Conservation (phyloP, 2,113 vertebrate genomes). For the Isichthys henryi region DNA sequence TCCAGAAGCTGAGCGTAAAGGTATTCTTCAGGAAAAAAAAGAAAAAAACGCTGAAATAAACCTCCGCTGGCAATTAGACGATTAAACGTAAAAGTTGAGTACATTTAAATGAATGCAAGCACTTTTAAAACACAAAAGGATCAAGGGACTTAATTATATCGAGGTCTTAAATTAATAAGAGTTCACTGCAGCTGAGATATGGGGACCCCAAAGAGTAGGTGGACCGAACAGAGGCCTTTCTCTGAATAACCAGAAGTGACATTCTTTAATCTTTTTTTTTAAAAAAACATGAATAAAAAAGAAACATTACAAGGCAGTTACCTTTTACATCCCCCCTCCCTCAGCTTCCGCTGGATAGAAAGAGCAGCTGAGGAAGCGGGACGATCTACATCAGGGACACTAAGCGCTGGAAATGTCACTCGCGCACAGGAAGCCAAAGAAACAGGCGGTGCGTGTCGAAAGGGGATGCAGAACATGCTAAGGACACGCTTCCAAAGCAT, state of each 20-base stretch:
- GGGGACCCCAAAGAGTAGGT: background rate
- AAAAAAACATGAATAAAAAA: background rate
- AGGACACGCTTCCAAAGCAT: background rate
- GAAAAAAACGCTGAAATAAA: background rate
- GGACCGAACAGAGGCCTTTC: background rate
- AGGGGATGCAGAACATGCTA: background rate
- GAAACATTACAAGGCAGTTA: background rate
- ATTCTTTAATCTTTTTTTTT: background rate
- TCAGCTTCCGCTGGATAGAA: background rate
- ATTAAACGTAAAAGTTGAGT: background rate
- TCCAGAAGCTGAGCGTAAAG: background rate
- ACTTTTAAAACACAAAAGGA: background rate
- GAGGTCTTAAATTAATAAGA: background rate
- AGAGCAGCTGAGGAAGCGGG: background rate
- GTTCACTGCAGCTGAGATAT: background rate
- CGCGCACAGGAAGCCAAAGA: background rate
- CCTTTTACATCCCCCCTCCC: background rate
- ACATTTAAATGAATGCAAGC: conserved; percentile 4
- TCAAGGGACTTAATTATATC: conserved; percentile 8
- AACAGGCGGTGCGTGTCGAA: background rate
- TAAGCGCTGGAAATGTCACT: background rate
- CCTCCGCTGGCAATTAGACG: background rate
- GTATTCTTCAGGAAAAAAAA: background rate
- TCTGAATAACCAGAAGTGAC: background rate
- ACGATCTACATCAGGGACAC: background rate